Conservation (phyloP, 64 coral and sea anemone species). For the Anthopleura sola region DNA sequence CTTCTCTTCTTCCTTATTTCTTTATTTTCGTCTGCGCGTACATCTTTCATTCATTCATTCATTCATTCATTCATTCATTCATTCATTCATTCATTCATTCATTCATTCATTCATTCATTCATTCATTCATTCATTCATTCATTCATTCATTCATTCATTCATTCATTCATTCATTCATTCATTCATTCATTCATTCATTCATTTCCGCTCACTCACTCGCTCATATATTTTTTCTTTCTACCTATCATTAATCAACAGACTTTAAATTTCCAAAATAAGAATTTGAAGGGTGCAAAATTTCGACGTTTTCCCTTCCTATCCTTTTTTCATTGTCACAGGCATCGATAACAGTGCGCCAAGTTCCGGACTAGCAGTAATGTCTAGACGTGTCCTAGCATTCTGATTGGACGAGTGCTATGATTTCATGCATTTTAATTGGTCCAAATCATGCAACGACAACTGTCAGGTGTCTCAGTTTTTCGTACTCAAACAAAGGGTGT, state of each 20-base stretch:
- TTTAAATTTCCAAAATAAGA: no score
- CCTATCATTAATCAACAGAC: no score
- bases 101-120: no score
- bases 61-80: not conserved
- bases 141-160: no score
- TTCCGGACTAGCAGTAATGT: not conserved
- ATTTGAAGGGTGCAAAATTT: no score
- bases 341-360: no score
- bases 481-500: not conserved
- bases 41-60: not conserved
- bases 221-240: no score
- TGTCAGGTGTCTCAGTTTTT: no score
- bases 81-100: not conserved
- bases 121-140: not conserved
- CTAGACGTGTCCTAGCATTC: not conserved
- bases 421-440: not conserved
- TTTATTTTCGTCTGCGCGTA: not conserved
- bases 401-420: not conserved
- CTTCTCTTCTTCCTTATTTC: not conserved
- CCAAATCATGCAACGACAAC: not conserved
- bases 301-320: no score
- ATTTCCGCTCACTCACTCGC: no score
- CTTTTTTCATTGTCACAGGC: no score
- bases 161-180: not conserved
- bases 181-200: not conserved